Percentiles rank a stretch among this genome's conserved stretches.
These are phyloP conservation scores for Diploptera punctata DNA, from an alignment of 2,888 invertebrate genomes.

Conservation along the genomic window DNA sequence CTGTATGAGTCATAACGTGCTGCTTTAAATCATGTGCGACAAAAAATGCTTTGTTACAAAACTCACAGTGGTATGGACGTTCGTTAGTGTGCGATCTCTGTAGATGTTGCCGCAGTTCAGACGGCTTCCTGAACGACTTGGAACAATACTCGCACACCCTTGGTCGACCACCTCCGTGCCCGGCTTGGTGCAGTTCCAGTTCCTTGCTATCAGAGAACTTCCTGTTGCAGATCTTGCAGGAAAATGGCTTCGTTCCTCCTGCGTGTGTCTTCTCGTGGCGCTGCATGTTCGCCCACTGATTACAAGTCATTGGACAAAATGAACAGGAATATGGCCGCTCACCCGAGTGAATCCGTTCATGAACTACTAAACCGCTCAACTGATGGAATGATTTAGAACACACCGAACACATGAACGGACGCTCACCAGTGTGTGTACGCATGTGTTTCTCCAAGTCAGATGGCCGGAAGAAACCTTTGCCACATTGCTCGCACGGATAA, in stretches of 20 bases:
- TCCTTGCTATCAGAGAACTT: conserved; percentile 45
- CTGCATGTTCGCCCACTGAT: conserved; percentile 44
- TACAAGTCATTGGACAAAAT: conserved; percentile 22
- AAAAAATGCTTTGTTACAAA: conserved; percentile 46
- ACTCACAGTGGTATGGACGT: conserved; percentile 45
- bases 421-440: conserved; percentile 8
- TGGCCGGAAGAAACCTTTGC: conserved; percentile 46
- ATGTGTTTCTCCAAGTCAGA: conserved; percentile 47
- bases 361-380: conserved; percentile 23
- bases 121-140: conserved; percentile 44
- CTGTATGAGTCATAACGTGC: conserved; percentile 47
- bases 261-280: conserved; percentile 47
- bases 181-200: conserved; percentile 46
- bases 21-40: conserved; percentile 46
- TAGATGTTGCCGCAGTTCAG: conserved; percentile 41
- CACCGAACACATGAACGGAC: conserved; percentile 9
- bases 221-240: conserved; percentile 44
- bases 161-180: conserved; percentile 46
- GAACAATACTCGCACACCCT: conserved; percentile 45
- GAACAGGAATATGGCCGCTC: conserved; percentile 24
- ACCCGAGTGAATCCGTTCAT: conserved; percentile 24
- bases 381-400: conserved; percentile 29
- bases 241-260: conserved; percentile 39
- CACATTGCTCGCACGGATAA: conserved; percentile 44
- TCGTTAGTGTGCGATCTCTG: conserved; percentile 46